Percentiles rank a stretch among this genome's conserved stretches.
phyloP scores from a whole-genome alignment of 2,888 invertebrate species.

The Axea sp. region DNA sequence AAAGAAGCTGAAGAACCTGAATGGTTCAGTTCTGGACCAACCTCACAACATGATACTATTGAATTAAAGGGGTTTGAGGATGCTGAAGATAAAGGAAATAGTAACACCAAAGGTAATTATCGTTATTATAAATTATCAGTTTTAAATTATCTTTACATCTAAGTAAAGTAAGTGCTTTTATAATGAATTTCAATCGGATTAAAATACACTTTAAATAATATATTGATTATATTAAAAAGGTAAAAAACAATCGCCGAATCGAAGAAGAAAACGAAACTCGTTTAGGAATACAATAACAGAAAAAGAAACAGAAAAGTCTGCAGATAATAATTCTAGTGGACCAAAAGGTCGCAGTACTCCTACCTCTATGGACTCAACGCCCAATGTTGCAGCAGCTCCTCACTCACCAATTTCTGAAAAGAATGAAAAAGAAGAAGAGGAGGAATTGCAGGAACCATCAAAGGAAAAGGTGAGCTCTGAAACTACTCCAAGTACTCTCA shows the following conservation, averaged over 20 bases:
- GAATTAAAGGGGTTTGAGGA: conserved; percentile 96
- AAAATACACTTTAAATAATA: too few species aligned
- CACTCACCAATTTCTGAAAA: conserved; percentile 78
- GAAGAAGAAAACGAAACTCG: conserved; percentile 14
- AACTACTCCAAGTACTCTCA: conserved; percentile 57
- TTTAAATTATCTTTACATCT: too few species aligned
- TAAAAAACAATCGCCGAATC: conserved; percentile 74
- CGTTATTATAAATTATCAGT: too few species aligned
- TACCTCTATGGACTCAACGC: conserved; percentile 75
- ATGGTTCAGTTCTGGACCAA: conserved; percentile 94
- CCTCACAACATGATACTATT: conserved; percentile 94
- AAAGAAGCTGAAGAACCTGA: conserved; percentile 89
- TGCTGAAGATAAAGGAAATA: conserved; percentile 78
- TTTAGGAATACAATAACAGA: neutral
- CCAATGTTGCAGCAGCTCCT: conserved; percentile 70
- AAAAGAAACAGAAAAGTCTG: conserved; percentile 48
- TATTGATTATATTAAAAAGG: too few species aligned
- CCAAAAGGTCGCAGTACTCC: conserved; percentile 78
- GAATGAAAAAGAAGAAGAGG: conserved; percentile 68
- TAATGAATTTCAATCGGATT: too few species aligned
- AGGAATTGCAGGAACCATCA: conserved; percentile 39
- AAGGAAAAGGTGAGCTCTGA: conserved; percentile 67
- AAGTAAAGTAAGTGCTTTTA: too few species aligned
- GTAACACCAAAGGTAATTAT: conserved; percentile 56
- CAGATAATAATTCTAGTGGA: conserved; percentile 70